These are phyloP conservation scores for Lucilia sericata DNA, from an alignment of 1,140 invertebrate genomes.

Conservation along the genomic window DNA sequence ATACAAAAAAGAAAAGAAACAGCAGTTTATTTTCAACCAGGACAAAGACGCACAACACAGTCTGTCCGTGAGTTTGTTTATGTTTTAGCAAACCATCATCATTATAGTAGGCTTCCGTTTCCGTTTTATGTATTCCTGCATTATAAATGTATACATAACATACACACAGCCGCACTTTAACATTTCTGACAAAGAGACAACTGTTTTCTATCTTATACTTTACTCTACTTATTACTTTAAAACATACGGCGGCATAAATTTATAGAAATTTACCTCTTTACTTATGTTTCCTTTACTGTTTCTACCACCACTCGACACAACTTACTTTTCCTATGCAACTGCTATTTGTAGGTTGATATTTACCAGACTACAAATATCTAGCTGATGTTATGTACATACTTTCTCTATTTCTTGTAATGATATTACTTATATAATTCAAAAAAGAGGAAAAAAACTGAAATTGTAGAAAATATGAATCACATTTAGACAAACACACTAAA, in stretches of 20 bases:
- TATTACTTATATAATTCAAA: background rate
- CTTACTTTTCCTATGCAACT: background rate
- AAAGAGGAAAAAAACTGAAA: background rate
- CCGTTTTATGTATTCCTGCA: slow-evolving; percentile 34
- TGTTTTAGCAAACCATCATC: slow-evolving; percentile 31
- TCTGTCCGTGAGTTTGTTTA: background rate
- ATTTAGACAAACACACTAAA: background rate
- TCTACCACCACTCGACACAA: too few species aligned
- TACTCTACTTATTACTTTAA: slow-evolving; percentile 33
- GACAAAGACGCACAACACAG: background rate
- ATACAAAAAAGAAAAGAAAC: background rate
- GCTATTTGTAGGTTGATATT: background rate
- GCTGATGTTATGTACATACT: background rate
- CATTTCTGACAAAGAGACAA: too few species aligned
- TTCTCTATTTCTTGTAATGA: slow-evolving; percentile 23
- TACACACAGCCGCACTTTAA: too few species aligned
- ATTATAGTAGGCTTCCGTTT: slow-evolving; percentile 48
- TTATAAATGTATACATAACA: background rate
- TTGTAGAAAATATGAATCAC: background rate
- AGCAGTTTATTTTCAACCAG: background rate
- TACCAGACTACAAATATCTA: background rate
- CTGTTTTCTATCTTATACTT: slow-evolving; percentile 21
- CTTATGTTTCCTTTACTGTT: background rate
- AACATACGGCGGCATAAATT: slow-evolving; percentile 31
- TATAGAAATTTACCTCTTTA: slow-evolving; percentile 12